phyloP scores from a whole-genome alignment of 2,888 invertebrate species.

The Pseudococcus viburni region DNA sequence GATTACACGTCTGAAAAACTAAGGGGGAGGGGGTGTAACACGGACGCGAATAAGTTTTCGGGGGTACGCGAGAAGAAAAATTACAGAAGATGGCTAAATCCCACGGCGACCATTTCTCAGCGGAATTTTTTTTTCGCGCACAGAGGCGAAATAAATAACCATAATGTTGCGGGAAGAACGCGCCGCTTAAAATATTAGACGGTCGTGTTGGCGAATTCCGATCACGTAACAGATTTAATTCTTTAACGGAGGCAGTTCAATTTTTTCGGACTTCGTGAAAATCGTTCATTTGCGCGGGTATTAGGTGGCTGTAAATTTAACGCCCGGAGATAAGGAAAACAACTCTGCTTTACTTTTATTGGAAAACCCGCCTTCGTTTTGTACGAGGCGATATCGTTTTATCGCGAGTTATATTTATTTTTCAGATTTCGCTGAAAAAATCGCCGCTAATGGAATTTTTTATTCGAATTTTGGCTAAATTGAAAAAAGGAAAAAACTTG shows the following conservation, averaged over 20 bases:
- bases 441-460: conserved; percentile 53
- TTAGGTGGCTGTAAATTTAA: conserved; percentile 60
- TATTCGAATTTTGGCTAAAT: conserved; percentile 27
- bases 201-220: conserved; percentile 49
- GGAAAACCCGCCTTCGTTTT: conserved; percentile 56
- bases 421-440: conserved; percentile 31
- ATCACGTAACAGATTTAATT: conserved; percentile 65
- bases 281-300: conserved; percentile 62
- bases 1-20: background rate
- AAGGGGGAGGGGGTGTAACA: background rate
- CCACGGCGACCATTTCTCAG: conserved; percentile 9
- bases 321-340: conserved; percentile 62
- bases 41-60: background rate
- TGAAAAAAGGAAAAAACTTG: conserved; percentile 24
- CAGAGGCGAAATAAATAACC: conserved; percentile 1
- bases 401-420: conserved; percentile 54
- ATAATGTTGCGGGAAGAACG: conserved; percentile 26
- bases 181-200: conserved; percentile 23
- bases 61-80: background rate
- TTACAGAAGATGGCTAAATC: background rate
- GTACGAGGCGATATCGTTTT: conserved; percentile 11
- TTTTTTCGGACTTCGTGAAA: conserved; percentile 63
- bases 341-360: conserved; percentile 57
- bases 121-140: background rate
- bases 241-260: conserved; percentile 59